Evolutionary conservation across 37 sponge, comb jelly and placozoan genomes (phyloP), one percentile per base, ranked within the genome.

Genomic region (Oopsacas minuta): DNA sequence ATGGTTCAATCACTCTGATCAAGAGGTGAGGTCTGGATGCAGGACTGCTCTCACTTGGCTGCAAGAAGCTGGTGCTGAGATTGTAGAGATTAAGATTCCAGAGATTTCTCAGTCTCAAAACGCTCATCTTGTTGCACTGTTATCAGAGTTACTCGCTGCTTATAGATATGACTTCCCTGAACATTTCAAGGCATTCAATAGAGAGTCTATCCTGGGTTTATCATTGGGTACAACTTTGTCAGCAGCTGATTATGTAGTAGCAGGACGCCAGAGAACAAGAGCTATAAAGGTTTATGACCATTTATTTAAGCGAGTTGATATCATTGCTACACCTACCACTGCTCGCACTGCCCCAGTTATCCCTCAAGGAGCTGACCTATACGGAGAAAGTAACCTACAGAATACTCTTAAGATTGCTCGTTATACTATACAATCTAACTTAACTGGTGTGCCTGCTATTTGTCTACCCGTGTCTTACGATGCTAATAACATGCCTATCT

Each of bases 51-150:
- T 91, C 34, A 75, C 36, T 8, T 35, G 37, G 17, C 37, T 91
- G 37, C 81, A 91, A 53, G 36, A 61, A 0, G 52, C 90, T 5
- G 92, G 91, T 28, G 92, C 90, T 0, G 86, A 87, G 38, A 37
- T 94, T 12, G 81, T 88, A 35, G 84, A 86, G 32, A 91, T 94
- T 10, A 38, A 52, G 23, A 94, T 94, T 22, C 92, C 92, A 17
- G 94, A 94, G 81, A 75, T 94, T 36, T 89, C 91, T 38, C 85
- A 91, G 37, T 53, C 85, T 15, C 88, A 93, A 0, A 38, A 92
- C 30, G 92, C 91, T 23, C 91, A 91, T 38, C 36, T 88, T 0
- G 81, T 86, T 28, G 82, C 85, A 28, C 91, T 93, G 37, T 23
- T 52, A 23, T 49, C 88, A n/a, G 94, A 93, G 86, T 84, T 89